Conservation (phyloP, 2,113 vertebrate genomes). For the Microcebus ravelobensis region DNA sequence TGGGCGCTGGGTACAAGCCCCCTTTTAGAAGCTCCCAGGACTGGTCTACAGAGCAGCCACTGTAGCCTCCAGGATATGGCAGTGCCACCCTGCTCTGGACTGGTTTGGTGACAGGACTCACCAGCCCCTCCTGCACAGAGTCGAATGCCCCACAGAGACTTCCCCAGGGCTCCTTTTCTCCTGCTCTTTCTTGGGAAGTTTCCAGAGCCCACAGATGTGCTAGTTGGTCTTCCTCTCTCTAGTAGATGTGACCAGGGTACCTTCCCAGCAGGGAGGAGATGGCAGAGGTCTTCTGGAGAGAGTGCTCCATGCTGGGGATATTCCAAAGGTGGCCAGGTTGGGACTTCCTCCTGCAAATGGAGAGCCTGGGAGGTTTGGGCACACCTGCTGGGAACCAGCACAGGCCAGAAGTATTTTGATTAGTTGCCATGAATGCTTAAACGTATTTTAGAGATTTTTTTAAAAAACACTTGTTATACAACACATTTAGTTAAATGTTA, state of each 20-base stretch:
- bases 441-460: not conserved
- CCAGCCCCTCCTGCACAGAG: not conserved
- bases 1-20: not conserved
- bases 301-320: not conserved
- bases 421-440: not conserved
- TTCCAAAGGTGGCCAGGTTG: not conserved
- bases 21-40: not conserved
- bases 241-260: not conserved
- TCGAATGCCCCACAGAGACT: not conserved
- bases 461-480: not conserved
- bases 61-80: not conserved
- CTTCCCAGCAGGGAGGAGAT: not conserved
- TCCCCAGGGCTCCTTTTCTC: not conserved
- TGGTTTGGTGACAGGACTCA: not conserved
- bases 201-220: not conserved
- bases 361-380: not conserved
- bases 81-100: not conserved
- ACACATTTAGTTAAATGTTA: constrained; percentile 11
- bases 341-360: not conserved
- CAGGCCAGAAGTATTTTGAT: not conserved
- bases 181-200: not conserved
- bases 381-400: not conserved
- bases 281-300: not conserved
- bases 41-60: not conserved
- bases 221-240: not conserved